Conservation (phyloP, 2,888 invertebrate species). For the Torymus aiolomorphi region DNA sequence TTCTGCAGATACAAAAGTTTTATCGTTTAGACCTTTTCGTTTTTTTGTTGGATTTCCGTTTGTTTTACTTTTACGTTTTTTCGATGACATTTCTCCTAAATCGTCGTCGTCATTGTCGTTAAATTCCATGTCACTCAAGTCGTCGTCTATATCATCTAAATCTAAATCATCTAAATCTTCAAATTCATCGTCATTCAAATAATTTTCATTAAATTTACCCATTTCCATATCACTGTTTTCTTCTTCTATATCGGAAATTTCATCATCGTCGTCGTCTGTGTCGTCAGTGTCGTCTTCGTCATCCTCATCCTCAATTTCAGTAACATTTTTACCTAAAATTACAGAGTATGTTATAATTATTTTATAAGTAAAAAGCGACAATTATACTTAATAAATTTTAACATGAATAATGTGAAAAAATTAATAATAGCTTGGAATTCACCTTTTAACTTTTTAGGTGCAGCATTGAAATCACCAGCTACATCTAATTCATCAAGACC, state of each 20-base stretch:
- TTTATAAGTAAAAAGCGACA: neutral
- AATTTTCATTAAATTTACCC: slow-evolving; percentile 52
- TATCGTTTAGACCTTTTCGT: slow-evolving; percentile 62
- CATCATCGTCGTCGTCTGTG: slow-evolving; percentile 62
- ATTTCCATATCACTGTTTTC: slow-evolving; percentile 57
- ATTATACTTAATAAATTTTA: neutral
- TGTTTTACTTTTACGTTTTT: slow-evolving; percentile 51
- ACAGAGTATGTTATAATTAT: neutral
- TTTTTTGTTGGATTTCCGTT: slow-evolving; percentile 29
- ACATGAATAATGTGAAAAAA: neutral
- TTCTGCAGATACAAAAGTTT: slow-evolving; percentile 89
- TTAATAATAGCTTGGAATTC: slow-evolving; percentile 36
- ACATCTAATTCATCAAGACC: slow-evolving; percentile 79
- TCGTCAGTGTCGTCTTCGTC: slow-evolving; percentile 60
- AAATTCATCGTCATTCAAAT: slow-evolving; percentile 50
- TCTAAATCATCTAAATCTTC: slow-evolving; percentile 67
- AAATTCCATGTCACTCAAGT: slow-evolving; percentile 75
- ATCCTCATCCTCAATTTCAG: slow-evolving; percentile 59
- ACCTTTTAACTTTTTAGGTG: slow-evolving; percentile 70
- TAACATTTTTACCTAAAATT: slow-evolving; percentile 50
- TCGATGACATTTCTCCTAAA: slow-evolving; percentile 25
- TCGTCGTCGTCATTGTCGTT: slow-evolving; percentile 68
- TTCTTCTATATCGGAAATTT: slow-evolving; percentile 56
- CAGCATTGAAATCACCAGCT: slow-evolving; percentile 74
- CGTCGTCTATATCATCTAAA: slow-evolving; percentile 72